phyloP scores from a whole-genome alignment of 2,888 invertebrate genomes.

The Temnothorax unifasciatus region DNA sequence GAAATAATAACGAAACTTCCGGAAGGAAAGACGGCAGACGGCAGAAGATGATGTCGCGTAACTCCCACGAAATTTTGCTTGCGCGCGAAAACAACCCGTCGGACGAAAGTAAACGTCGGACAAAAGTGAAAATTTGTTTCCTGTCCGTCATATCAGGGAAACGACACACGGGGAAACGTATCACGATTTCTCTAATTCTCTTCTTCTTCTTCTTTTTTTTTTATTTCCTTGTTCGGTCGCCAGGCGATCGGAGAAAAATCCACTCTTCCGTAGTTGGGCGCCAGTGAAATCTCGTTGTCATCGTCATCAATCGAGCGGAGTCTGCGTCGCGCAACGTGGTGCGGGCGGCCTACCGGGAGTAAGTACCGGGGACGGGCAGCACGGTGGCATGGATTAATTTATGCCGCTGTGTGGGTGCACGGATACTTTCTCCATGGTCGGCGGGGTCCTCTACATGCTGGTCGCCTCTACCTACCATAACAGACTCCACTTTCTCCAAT shows the following conservation, averaged over 20 bases:
- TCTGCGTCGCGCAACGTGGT: slow-evolving; percentile 36
- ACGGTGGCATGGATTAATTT: slow-evolving; percentile 68
- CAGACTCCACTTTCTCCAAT: slow-evolving; percentile 76
- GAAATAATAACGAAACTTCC: not conserved
- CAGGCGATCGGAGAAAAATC: slow-evolving; percentile 56
- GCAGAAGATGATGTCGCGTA: not conserved
- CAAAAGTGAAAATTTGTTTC: slow-evolving; percentile 41
- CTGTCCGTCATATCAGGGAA: slow-evolving; percentile 21
- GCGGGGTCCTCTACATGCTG: slow-evolving; percentile 68
- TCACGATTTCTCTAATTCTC: slow-evolving; percentile 66
- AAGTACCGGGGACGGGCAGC: slow-evolving; percentile 2
- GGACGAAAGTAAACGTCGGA: slow-evolving; percentile 40
- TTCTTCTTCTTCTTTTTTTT: not conserved
- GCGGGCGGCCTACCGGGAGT: slow-evolving; percentile 9
- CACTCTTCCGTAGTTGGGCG: slow-evolving; percentile 50
- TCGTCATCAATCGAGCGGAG: slow-evolving; percentile 39
- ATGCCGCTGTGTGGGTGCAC: slow-evolving; percentile 69
- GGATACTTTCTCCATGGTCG: slow-evolving; percentile 76
- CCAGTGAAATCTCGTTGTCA: slow-evolving; percentile 60
- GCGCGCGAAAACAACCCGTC: not conserved
- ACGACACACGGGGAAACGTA: not conserved
- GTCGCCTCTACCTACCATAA: slow-evolving; percentile 70
- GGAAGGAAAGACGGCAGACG: not conserved
- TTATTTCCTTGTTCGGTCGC: slow-evolving; percentile 1
- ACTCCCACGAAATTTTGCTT: not conserved